Percentiles rank a stretch among this genome's conserved stretches.
Conservation (phyloP, 2,888 invertebrate genomes). For the Diaphora mendica region DNA sequence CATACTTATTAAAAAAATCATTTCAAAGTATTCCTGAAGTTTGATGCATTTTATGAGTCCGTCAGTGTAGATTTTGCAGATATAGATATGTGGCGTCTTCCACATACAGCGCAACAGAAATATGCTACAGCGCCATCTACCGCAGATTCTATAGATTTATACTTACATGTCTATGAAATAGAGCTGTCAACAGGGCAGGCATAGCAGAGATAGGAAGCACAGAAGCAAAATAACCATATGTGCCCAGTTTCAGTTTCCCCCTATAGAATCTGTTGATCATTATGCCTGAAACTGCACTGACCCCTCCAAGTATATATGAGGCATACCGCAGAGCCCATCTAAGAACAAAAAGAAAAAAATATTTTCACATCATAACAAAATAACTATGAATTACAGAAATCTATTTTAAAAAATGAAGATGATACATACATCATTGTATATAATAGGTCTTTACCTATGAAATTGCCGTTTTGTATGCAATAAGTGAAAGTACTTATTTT, state of each 20-base stretch:
- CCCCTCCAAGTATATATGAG: constrained; percentile 78
- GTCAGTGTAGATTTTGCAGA: too few species aligned
- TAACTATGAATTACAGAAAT: not conserved
- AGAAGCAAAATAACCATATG: constrained; percentile 86
- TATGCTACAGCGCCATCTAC: too few species aligned
- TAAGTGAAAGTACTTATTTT: too few species aligned
- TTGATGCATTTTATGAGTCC: too few species aligned
- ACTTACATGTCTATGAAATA: constrained; percentile 87
- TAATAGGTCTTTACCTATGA: too few species aligned
- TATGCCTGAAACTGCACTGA: constrained; percentile 84
- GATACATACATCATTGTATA: too few species aligned
- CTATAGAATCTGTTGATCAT: constrained; percentile 89
- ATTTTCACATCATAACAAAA: not conserved
- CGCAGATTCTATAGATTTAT: not conserved
- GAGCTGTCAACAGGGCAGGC: constrained; percentile 85
- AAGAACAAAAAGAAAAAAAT: constrained; percentile 6
- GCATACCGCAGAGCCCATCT: constrained; percentile 85
- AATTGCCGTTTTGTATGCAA: too few species aligned
- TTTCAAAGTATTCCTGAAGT: too few species aligned
- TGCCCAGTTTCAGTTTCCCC: constrained; percentile 86
- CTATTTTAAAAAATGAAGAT: too few species aligned
- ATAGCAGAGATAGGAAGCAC: constrained; percentile 87
- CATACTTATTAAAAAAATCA: too few species aligned
- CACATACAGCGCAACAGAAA: too few species aligned
- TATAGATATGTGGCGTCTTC: too few species aligned